Base-by-base conservation (phyloP, 2,888 invertebrate species). In the Pachymerium ferrugineum region DNA sequence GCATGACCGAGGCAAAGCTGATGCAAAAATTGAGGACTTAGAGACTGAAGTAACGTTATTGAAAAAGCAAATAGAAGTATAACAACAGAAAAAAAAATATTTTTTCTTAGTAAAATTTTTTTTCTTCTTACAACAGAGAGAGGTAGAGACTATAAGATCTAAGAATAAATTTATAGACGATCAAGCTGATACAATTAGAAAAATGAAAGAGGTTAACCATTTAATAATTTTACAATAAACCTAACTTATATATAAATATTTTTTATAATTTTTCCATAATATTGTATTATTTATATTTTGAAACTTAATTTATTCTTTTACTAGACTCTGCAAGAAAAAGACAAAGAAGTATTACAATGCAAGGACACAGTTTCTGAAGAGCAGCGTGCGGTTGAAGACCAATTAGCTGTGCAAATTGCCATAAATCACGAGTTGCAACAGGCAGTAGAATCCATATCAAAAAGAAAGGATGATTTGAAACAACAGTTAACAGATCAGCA, bases 401-500 rank as follows among this genome's bases (percentile, higher is more conserved):
- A 72, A 25, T 33, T 72, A 30, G 72, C 72, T 47, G 72, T 72
- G 22, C 72, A 72, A 33, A 72, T 72, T 47, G 72, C 72, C 19
- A 72, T 72, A 16, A 72, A 72, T 72, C 72, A 72, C 16, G 72
- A 72, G 16, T 33, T 72, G 30, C 72, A 72, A 47, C 72, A 72
- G 28, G 72, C 72, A 29, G 72, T 72, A 47, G 72, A 72, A 54
- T 72, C 72, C 47, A 29, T 72, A 28, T 47, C 72, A 4, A 47
- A 72, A 54, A 22, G 72, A 47, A 72, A 72, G 30, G 72, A 72
- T n/a, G 72, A 72, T 47, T 19, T 54, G 3, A 72, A 72, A 47
- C 72, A 72, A 29, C 72, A 72, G 16, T 19, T 72, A 28, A 4
- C 54, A 47, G 72, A 72, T 0, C 47, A 72, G 29, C 72, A 72